Conservation (phyloP, 2,888 invertebrate species). For the Heteropelma amictum region DNA sequence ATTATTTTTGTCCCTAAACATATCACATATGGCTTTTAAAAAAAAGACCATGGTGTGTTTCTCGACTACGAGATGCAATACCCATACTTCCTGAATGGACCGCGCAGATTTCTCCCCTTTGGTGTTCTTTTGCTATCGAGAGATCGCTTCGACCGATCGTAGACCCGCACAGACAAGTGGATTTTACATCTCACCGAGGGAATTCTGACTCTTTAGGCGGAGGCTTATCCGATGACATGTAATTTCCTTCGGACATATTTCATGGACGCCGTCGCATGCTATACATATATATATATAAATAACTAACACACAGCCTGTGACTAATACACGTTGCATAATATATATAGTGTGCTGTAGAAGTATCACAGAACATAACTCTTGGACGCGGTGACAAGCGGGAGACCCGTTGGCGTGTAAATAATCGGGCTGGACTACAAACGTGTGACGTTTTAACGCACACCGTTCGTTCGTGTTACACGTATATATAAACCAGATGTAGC, state of each 20-base stretch:
- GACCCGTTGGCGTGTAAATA: constrained; percentile 59
- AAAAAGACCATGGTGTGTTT: too few relatives aligned
- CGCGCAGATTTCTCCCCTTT: too few relatives aligned
- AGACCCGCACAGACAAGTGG: neutral
- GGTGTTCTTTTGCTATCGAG: too few relatives aligned
- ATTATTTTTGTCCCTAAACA: too few relatives aligned
- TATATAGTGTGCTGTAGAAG: constrained; percentile 44
- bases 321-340: constrained; percentile 31
- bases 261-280: neutral
- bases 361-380: constrained; percentile 53
- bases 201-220: neutral
- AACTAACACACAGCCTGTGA: too few relatives aligned
- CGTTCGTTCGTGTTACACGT: too few relatives aligned
- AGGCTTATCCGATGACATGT: constrained; percentile 36
- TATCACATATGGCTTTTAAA: too few relatives aligned
- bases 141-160: too few relatives aligned
- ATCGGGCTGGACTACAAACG: constrained; percentile 58
- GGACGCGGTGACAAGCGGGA: constrained; percentile 57
- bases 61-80: too few relatives aligned
- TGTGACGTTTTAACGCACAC: constrained; percentile 51
- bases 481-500: neutral
- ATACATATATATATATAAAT: constrained; percentile 20
- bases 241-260: constrained; percentile 49
- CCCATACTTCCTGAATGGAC: too few relatives aligned
- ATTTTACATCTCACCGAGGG: neutral